phyloP scores from a whole-genome alignment of 2,113 vertebrate genomes.

The Oncorhynchus gorbuscha region DNA sequence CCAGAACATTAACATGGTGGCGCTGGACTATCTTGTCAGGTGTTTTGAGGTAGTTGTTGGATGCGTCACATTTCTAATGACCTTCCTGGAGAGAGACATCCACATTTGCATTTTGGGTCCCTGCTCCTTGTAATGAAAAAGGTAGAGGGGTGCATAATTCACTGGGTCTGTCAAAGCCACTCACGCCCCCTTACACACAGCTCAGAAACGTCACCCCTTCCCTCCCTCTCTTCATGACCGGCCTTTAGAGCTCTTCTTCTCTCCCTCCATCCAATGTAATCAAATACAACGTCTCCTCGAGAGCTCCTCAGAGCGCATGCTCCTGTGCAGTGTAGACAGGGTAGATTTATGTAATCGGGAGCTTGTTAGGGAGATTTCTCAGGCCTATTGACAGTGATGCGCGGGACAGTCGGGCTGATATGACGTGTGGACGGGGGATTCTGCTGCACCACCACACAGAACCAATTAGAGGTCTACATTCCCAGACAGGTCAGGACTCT shows the following conservation, averaged over 20 bases:
- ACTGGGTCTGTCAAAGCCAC: conserved; percentile 71
- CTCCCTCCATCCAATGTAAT: conserved; percentile 46
- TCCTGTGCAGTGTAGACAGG: conserved; percentile 37
- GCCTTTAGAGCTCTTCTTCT: conserved; percentile 32
- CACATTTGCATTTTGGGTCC: conserved; percentile 70
- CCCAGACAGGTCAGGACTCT: conserved; percentile 86
- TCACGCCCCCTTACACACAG: conserved; percentile 69
- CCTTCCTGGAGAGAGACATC: conserved; percentile 52
- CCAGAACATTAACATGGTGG: conserved; percentile 36
- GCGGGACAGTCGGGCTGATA: conserved; percentile 69
- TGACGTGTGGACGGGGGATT: conserved; percentile 81
- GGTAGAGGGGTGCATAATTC: conserved; percentile 72
- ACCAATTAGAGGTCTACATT: conserved; percentile 95
- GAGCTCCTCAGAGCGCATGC: conserved; percentile 54
- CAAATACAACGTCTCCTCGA: conserved; percentile 68
- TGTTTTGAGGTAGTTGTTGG: conserved; percentile 55
- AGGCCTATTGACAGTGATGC: conserved; percentile 77
- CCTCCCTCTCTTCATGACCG: conserved; percentile 50
- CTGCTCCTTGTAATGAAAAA: conserved; percentile 72
- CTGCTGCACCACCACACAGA: conserved; percentile 88
- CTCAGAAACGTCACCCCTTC: conserved; percentile 67
- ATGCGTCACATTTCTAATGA: conserved; percentile 69
- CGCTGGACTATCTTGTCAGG: conserved; percentile 47
- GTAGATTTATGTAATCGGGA: conserved; percentile 76
- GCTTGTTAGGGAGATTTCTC: conserved; percentile 92